Percentiles rank a stretch among this genome's conserved stretches.
Evolutionary conservation across 2,888 invertebrate genomes (phyloP).

Genomic region (Muschampia plurimacula): DNA sequence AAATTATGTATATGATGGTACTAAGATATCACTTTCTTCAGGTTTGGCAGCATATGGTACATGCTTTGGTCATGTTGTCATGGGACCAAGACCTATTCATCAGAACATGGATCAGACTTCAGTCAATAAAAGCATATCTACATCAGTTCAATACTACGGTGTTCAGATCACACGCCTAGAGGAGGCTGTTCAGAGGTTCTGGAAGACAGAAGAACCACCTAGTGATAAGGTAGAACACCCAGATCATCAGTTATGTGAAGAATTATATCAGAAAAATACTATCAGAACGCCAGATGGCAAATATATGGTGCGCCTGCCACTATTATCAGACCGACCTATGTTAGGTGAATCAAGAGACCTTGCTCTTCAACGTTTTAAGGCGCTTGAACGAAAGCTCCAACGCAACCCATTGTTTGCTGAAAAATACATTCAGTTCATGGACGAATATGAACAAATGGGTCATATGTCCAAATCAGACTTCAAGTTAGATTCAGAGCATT

Average conservation of each 20-base stretch:
- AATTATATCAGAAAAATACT: conserved; percentile 11
- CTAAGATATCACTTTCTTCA: no score
- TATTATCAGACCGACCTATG: conserved; percentile 15
- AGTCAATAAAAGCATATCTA: neutral
- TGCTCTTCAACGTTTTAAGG: conserved; percentile 16
- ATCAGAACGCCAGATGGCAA: conserved; percentile 18
- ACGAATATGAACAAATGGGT: conserved; percentile 21
- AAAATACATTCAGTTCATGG: conserved; percentile 17
- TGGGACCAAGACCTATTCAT: neutral
- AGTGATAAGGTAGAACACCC: conserved; percentile 10
- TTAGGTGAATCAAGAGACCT: conserved; percentile 5
- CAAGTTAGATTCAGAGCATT: conserved; percentile 6
- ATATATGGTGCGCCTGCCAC: conserved; percentile 20
- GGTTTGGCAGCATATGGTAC: no score
- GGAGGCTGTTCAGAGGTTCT: conserved; percentile 26
- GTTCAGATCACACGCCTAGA: conserved; percentile 6
- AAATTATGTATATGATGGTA: no score
- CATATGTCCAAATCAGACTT: conserved; percentile 14
- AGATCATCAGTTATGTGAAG: conserved; percentile 8
- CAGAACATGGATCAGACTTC: neutral
- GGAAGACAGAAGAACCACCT: conserved; percentile 36
- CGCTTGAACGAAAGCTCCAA: conserved; percentile 21
- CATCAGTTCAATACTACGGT: conserved; percentile 5
- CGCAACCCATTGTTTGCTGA: conserved; percentile 7
- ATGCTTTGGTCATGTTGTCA: no score